Evolutionary conservation across 2,113 vertebrate genomes (phyloP).

Genomic region (Thomomys bottae): DNA sequence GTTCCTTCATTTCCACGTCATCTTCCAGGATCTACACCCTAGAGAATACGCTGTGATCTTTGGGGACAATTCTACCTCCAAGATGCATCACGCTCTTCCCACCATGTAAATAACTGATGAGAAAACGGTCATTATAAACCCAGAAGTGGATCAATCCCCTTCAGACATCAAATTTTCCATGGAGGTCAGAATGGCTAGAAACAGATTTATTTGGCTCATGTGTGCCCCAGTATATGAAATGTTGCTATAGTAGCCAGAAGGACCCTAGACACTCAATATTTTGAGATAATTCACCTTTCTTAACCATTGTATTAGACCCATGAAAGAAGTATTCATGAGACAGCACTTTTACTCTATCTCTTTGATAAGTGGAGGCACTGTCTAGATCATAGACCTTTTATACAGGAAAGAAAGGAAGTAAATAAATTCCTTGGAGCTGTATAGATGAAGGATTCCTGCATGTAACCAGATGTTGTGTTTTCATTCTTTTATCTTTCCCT

Average conservation of each 20-base stretch:
- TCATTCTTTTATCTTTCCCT: slow-evolving; percentile 18
- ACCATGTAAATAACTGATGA: too few species aligned
- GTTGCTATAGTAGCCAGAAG: not conserved
- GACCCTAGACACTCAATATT: not conserved
- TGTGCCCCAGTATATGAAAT: not conserved
- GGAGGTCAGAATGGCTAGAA: not conserved
- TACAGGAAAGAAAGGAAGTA: not conserved
- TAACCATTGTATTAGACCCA: not conserved
- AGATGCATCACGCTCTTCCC: too few species aligned
- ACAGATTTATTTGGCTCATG: not conserved
- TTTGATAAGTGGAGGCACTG: not conserved
- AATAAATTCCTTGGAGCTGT: not conserved
- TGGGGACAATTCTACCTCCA: not conserved
- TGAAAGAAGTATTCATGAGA: not conserved
- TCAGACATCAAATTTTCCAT: accelerated
- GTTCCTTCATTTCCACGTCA: not conserved
- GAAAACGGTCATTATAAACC: not conserved
- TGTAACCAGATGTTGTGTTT: slow-evolving; percentile 44
- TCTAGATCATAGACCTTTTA: not conserved
- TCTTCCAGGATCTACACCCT: not conserved
- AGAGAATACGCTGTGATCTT: too few species aligned
- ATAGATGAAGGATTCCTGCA: slow-evolving; percentile 44
- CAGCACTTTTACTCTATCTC: not conserved
- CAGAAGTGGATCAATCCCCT: too few species aligned
- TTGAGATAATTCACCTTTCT: not conserved